phyloP scores from a whole-genome alignment of 2,797 vertebrate species.

The Microctenopoma lineatum region DNA sequence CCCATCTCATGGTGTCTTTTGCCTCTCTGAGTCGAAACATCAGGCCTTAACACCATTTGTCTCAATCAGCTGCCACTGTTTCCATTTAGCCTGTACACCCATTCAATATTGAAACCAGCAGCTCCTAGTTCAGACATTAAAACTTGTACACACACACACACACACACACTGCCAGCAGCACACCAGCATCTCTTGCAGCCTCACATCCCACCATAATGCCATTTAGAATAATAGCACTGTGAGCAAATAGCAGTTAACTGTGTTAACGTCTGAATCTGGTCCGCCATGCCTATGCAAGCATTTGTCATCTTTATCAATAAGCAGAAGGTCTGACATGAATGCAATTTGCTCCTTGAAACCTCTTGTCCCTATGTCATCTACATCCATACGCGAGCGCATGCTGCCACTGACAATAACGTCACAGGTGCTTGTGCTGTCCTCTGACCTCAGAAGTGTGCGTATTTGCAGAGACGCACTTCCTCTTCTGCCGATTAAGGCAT shows the following conservation, averaged over 20 bases:
- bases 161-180: slow-evolving; percentile 34
- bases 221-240: slow-evolving; percentile 82
- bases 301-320: slow-evolving; percentile 83
- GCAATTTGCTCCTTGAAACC: slow-evolving; percentile 71
- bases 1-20: slow-evolving; percentile 61
- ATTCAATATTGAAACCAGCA: slow-evolving; percentile 73
- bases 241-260: slow-evolving; percentile 82
- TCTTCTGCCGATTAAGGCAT: slow-evolving; percentile 79
- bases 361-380: slow-evolving; percentile 55
- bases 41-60: slow-evolving; percentile 70
- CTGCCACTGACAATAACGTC: slow-evolving; percentile 62
- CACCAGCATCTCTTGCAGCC: slow-evolving; percentile 57
- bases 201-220: slow-evolving; percentile 75
- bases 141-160: slow-evolving; percentile 48
- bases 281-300: slow-evolving; percentile 60
- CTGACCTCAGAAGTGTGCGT: slow-evolving; percentile 74
- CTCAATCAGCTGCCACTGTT: slow-evolving; percentile 78
- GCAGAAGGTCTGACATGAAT: slow-evolving; percentile 74
- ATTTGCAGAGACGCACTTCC: slow-evolving; percentile 69
- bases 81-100: slow-evolving; percentile 68
- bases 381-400: slow-evolving; percentile 55
- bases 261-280: slow-evolving; percentile 78
- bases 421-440: slow-evolving; percentile 74
- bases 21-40: slow-evolving; percentile 56
- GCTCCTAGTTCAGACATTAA: slow-evolving; percentile 67